Conservation (phyloP, 2,888 invertebrate genomes). For the Drosophila recens region DNA sequence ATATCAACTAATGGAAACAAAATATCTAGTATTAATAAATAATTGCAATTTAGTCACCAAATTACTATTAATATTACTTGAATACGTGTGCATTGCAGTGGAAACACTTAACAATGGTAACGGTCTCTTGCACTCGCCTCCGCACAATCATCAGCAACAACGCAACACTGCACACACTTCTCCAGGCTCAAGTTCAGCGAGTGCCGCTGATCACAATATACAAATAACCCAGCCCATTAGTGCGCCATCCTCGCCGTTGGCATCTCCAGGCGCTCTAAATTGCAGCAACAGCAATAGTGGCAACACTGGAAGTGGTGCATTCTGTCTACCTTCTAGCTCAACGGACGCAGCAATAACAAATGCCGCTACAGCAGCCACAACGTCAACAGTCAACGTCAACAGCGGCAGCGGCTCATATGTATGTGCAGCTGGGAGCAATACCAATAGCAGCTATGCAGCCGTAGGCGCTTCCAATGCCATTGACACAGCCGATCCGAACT, state of each 20-base stretch:
- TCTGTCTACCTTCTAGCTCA: constrained; percentile 82
- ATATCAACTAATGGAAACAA: too few relatives aligned
- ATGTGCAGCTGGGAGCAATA: constrained; percentile 75
- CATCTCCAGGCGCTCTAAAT: constrained; percentile 87
- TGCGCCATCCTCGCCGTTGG: constrained; percentile 92
- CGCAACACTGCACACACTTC: constrained; percentile 51
- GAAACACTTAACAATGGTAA: constrained; percentile 90
- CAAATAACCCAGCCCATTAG: constrained; percentile 93
- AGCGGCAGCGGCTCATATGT: constrained; percentile 82
- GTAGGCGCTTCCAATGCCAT: constrained; percentile 85
- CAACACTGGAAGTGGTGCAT: constrained; percentile 63
- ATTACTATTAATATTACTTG: too few relatives aligned
- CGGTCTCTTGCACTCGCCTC: constrained; percentile 90
- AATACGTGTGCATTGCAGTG: constrained; percentile 73
- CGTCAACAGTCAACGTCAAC: constrained; percentile 35
- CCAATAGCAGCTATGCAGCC: constrained; percentile 70
- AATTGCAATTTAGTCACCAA: too few relatives aligned
- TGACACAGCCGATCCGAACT: constrained; percentile 94
- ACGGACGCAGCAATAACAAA: constrained; percentile 56
- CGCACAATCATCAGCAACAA: constrained; percentile 88
- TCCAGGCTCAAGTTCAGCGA: constrained; percentile 50
- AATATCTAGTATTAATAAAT: too few relatives aligned
- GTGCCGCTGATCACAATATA: constrained; percentile 82
- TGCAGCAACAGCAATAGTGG: constrained; percentile 76
- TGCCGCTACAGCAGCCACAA: constrained; percentile 37